These are phyloP conservation scores for Rapana venosa DNA, from an alignment of 2,888 invertebrate genomes.

Conservation along the genomic window DNA sequence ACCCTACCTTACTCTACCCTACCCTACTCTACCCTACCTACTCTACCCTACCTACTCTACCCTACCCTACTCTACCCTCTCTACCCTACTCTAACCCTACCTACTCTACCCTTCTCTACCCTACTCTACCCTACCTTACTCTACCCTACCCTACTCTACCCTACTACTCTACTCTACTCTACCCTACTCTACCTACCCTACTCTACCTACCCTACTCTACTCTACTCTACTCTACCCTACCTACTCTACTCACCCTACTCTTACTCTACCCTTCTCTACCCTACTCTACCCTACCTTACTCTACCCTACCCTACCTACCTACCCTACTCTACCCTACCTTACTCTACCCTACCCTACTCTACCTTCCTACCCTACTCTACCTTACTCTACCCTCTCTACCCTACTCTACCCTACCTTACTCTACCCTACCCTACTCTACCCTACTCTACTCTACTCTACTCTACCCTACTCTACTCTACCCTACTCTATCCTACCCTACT, in stretches of 20 bases:
- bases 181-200: too few relatives aligned
- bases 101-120: background rate
- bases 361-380: background rate
- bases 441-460: too few relatives aligned
- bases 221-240: background rate
- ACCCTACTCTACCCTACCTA: background rate
- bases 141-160: too few relatives aligned
- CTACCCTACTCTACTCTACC: too few relatives aligned
- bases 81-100: background rate
- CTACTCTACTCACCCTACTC: background rate
- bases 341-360: too few relatives aligned
- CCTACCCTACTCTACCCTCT: background rate
- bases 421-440: too few relatives aligned
- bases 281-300: background rate
- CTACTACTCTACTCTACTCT: too few relatives aligned
- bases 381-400: too few relatives aligned
- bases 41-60: background rate
- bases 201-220: background rate
- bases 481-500: too few relatives aligned
- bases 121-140: too few relatives aligned
- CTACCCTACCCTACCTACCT: background rate
- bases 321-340: background rate
- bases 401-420: too few relatives aligned
- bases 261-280: background rate
- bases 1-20: too few relatives aligned